Evolutionary conservation across 2,888 invertebrate species (phyloP).

Genomic region (Cremastinae sp.): DNA sequence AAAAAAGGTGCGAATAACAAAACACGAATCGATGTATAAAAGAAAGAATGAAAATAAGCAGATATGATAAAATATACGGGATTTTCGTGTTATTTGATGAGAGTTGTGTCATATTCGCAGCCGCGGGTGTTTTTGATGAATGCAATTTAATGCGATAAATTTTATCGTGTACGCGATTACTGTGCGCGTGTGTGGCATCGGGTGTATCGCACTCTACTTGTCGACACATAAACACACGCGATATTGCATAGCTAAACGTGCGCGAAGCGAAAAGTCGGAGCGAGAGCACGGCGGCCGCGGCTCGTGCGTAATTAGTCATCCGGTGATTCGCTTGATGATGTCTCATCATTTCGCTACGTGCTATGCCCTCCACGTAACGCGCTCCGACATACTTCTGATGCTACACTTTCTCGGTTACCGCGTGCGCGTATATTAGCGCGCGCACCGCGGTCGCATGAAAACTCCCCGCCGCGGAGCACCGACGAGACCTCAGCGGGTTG

Average conservation of each 20-base stretch:
- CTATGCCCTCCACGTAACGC: slow-evolving; percentile 7
- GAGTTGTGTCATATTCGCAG: neutral
- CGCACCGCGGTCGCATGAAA: too few species aligned
- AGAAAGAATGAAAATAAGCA: too few species aligned
- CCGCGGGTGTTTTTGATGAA: slow-evolving; percentile 10
- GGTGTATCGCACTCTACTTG: slow-evolving; percentile 22
- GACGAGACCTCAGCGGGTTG: slow-evolving; percentile 38
- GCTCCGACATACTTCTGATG: neutral
- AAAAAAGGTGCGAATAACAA: too few species aligned
- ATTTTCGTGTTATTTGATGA: neutral
- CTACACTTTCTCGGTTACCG: neutral
- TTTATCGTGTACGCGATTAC: slow-evolving; percentile 1
- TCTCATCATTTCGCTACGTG: slow-evolving; percentile 51
- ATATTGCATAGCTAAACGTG: slow-evolving; percentile 35
- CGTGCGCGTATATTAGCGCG: neutral
- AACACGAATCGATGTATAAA: too few species aligned
- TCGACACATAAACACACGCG: slow-evolving; percentile 13
- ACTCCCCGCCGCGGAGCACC: neutral
- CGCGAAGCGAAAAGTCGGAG: slow-evolving; percentile 36
- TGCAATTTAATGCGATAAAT: slow-evolving; percentile 28
- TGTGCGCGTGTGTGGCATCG: neutral
- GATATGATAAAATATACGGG: too few species aligned
- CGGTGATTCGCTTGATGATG: slow-evolving; percentile 55
- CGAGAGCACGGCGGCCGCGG: slow-evolving; percentile 8
- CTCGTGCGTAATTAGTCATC: slow-evolving; percentile 65